Base-by-base conservation (phyloP, 2,888 invertebrate species). In the Muschampia plurimacula region DNA sequence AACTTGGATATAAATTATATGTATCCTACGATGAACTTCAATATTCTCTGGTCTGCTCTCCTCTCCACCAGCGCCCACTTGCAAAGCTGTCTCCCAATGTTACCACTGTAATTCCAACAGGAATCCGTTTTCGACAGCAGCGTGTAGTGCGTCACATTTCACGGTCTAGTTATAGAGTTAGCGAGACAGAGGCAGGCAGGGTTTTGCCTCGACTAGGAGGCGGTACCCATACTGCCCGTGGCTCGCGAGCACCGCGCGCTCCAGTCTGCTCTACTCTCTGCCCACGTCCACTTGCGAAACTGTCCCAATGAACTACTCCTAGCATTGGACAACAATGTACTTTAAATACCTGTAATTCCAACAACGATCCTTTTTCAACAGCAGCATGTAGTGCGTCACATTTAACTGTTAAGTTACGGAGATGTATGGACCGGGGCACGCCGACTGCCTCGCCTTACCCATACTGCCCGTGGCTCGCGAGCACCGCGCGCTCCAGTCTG, bases 361-460 rank as follows among this genome's bases (percentile, higher is more conserved):
- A 87, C 77, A 97, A 88, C n/a, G 97, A 95, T 3, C 97, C 97
- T 71, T 96, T 96, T 74, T 96, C 95, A 5, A 97, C 97, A 0
- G 97, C 97, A 63, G 96, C 96, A 83, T 98, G 98, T 0, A 97
- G 94, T 59, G 96, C 95, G 66, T 96, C 96, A 74, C 98, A 97
- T 88, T 96, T 97, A 2, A 96, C 96, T 91, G 98, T 95, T 77
- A 97, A 95, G 63, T 95, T 95, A 0, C 97, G 97, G 63, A 92
- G 80, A 75, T 89, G 86, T 65, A 81, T 83, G 0, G 92, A 81
- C 32, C 89, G 81, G 0, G 89, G 86, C 60, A 91, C 76, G 0
- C 86, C 84, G 59, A 89, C 89, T 0, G 91, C 84, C 75, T 88
- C 91, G 0, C 86, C 85, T 72, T n/a, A n/a, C n/a, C n/a, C n/a